phyloP scores from a whole-genome alignment of 2,113 vertebrate genomes.

The Gobio gobio region DNA sequence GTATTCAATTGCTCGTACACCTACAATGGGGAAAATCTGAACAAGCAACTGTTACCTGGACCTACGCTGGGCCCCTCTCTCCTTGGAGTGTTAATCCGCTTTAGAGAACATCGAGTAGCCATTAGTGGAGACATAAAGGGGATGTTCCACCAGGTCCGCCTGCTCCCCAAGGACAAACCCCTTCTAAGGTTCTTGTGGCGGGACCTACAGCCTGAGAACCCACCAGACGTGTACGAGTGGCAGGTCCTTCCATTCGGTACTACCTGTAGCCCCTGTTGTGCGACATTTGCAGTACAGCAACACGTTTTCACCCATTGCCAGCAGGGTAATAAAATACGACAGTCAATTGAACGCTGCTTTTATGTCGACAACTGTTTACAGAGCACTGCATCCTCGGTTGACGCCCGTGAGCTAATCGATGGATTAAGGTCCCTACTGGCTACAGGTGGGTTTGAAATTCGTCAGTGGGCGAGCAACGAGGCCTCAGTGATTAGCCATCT shows the following conservation, averaged over 20 bases:
- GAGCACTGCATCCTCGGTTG: background rate
- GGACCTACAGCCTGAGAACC: background rate
- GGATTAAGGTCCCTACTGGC: constrained; percentile 6
- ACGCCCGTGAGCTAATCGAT: background rate
- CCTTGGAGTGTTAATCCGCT: constrained; percentile 32
- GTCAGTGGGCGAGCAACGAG: constrained; percentile 5
- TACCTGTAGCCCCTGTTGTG: constrained; percentile 33
- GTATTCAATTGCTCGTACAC: constrained; percentile 36
- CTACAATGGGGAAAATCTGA: background rate
- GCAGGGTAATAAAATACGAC: background rate
- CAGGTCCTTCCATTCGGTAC: constrained; percentile 31
- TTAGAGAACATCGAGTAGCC: background rate
- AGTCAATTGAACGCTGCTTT: constrained; percentile 9
- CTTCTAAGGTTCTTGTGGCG: constrained; percentile 25
- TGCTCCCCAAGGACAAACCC: background rate
- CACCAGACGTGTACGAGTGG: constrained; percentile 21
- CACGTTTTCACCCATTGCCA: background rate
- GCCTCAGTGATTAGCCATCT: constrained; percentile 2
- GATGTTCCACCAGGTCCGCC: background rate
- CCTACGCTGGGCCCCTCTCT: constrained; percentile 26
- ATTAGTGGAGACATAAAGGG: background rate
- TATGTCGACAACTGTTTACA: constrained; percentile 47
- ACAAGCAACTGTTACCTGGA: background rate
- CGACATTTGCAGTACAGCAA: background rate
- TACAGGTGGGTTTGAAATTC: constrained; percentile 22